Base-by-base conservation (phyloP, 1,140 invertebrate genomes). In the Psilanteris sp. region DNA sequence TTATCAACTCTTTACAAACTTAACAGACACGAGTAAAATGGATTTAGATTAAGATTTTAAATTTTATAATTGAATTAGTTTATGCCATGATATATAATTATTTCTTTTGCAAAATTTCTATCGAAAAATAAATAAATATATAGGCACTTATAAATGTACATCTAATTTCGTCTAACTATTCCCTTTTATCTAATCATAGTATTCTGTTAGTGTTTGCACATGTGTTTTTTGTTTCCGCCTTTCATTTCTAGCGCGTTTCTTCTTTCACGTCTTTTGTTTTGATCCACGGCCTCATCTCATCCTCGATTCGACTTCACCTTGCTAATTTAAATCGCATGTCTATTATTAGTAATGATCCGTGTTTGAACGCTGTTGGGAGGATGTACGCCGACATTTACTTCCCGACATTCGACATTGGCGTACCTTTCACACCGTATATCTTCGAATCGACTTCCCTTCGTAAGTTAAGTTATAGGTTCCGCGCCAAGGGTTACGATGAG, bases 321-420 rank as follows among this genome's bases (percentile, higher is more conserved):
- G 72, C 72, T 76, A 76, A 79, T 81, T 81, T 73, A 76, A 81
- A 78, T 76, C 78, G 66, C 48, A 71, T 46, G 48, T 59, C 78
- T 81, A 78, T 81, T 72, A 81, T 79, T 78, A 77, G 80, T 78
- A 66, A 81, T 77, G 77, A 81, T 78, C 71, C 72, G 61, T 79
- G 72, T 72, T 36, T 50, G 68, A 61, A 62, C 37, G 54, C 20
- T 20, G 48, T 24, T 43, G 41, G 29, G 66, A 48, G 50, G 57
- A 64, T 52, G 13, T 44, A 55, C 48, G 36, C 15, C 44, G 50
- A 57, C 50, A 68, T 46, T 67, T 29, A 62, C 62, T 67, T 62
- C 26, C 54, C 52, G 32, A 27, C 71, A 61, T 44, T 74, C 71
- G 54, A 66, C 61, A 74, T 67, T 59, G 52, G 36, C 29, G 13